Base-by-base conservation (phyloP, 1,140 invertebrate genomes). In the Monomorium pharaonis region DNA sequence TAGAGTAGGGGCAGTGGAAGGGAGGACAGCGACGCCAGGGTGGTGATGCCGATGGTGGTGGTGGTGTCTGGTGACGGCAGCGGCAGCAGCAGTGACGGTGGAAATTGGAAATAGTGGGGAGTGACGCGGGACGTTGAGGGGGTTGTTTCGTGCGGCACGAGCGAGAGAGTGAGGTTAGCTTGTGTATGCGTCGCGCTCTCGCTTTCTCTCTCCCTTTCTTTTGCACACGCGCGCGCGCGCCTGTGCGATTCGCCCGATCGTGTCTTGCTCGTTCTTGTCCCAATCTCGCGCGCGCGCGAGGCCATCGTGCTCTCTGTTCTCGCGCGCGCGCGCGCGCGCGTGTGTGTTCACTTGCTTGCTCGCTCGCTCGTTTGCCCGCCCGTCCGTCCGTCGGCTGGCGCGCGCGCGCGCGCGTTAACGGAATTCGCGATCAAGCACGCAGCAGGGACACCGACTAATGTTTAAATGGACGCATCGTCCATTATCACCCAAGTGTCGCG, bases 381-480 rank as follows among this genome's bases (percentile, higher is more conserved):
- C 33, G 74, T 84, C 89, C 89, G 83, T 88, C 77, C 83, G 69
- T 78, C 76, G 77, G 60, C 80, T 90, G 88, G 88, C 91, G 86
- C 84, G 90, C 87, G 90, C 92, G n/a, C n/a, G 88, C 92, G 93
- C 93, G 92, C 92, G 92, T 91, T 88, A 89, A 93, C 92, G 92
- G 92, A 93, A 92, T 92, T 92, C 88, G 92, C 92, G 89, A 90
- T 94, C 91, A 89, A 89, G 91, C 86, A 92, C 92, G 92, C 91
- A 92, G 91, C n/a, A n/a, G 86, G 91, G 93, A 91, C 90, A 92
- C 75, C 92, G 96, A 95, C 96, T 96, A 97, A 97, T 97, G 97
- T 96, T 97, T 97, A 97, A 97, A 99, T 99, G 98, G 98, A 99
- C 98, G 98, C 98, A 97, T 98, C 98, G 97, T 99, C 98, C 97